Conservation (phyloP, 2,888 invertebrate species). For the Zelleria hepariella region DNA sequence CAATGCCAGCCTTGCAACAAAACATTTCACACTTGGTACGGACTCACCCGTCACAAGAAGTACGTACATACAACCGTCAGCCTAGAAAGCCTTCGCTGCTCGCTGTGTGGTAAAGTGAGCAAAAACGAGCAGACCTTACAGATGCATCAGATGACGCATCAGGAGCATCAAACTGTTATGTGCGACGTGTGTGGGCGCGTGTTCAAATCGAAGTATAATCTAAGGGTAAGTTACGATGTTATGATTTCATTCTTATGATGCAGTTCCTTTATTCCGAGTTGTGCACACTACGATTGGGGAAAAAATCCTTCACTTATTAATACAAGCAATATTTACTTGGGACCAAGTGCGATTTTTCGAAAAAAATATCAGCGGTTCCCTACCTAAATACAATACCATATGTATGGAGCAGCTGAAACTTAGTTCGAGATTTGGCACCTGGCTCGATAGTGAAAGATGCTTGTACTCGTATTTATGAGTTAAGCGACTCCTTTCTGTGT, state of each 20-base stretch:
- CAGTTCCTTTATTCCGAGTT: too few relatives aligned
- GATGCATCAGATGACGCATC: slow-evolving; percentile 43
- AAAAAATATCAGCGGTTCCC: too few relatives aligned
- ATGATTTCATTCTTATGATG: neutral
- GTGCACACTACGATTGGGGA: too few relatives aligned
- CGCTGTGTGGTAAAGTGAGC: slow-evolving; percentile 47
- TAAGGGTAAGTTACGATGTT: slow-evolving; percentile 30
- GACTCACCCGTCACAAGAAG: slow-evolving; percentile 42
- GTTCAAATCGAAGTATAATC: slow-evolving; percentile 33
- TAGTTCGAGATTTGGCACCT: too few relatives aligned
- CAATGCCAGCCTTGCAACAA: slow-evolving; percentile 46
- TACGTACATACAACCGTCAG: slow-evolving; percentile 39
- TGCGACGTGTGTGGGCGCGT: slow-evolving; percentile 58
- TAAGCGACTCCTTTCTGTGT: too few relatives aligned
- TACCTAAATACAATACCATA: too few relatives aligned
- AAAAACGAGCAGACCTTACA: slow-evolving; percentile 42
- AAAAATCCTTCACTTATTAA: too few relatives aligned
- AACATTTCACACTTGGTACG: slow-evolving; percentile 49
- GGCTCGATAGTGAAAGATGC: too few relatives aligned
- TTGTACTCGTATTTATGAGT: too few relatives aligned
- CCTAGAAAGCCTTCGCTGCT: slow-evolving; percentile 39
- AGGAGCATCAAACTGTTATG: slow-evolving; percentile 29
- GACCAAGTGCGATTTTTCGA: too few relatives aligned
- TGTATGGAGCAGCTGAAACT: too few relatives aligned
- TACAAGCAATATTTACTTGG: too few relatives aligned